Conservation (phyloP, 2,888 invertebrate genomes). For the Eretmocerus hayati region DNA sequence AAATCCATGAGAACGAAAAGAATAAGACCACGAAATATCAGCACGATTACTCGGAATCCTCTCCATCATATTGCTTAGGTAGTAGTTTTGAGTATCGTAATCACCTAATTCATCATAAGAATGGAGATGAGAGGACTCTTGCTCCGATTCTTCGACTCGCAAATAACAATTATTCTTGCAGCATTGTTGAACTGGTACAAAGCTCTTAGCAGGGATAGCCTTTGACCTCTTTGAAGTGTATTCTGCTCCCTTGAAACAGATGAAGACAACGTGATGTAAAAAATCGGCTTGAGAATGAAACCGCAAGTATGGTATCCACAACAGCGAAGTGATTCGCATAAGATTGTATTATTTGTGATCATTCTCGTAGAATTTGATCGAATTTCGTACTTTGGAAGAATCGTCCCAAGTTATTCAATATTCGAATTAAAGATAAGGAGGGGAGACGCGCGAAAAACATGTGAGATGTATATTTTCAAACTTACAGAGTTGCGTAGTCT, state of each 20-base stretch:
- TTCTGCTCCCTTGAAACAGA: too few species aligned
- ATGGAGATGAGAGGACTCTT: background rate
- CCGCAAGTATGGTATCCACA: too few species aligned
- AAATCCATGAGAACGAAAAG: too few species aligned
- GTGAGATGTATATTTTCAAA: background rate
- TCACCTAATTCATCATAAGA: background rate
- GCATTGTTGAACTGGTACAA: too few species aligned
- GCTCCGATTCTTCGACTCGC: background rate
- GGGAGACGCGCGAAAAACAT: background rate
- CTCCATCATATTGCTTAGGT: background rate
- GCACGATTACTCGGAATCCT: background rate
- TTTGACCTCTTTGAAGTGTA: too few species aligned
- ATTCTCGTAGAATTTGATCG: background rate
- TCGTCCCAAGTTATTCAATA: background rate
- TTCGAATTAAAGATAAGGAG: background rate
- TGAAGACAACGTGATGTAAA: too few species aligned
- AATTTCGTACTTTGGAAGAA: background rate
- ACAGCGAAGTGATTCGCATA: too few species aligned
- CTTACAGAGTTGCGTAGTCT: background rate
- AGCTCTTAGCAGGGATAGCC: too few species aligned
- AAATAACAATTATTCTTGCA: background rate
- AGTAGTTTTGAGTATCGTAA: background rate
- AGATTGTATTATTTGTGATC: too few species aligned
- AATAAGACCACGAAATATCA: background rate
- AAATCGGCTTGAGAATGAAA: too few species aligned